Evolutionary conservation across 2,888 invertebrate species (phyloP).

Genomic region (Standfussiana lucernea): DNA sequence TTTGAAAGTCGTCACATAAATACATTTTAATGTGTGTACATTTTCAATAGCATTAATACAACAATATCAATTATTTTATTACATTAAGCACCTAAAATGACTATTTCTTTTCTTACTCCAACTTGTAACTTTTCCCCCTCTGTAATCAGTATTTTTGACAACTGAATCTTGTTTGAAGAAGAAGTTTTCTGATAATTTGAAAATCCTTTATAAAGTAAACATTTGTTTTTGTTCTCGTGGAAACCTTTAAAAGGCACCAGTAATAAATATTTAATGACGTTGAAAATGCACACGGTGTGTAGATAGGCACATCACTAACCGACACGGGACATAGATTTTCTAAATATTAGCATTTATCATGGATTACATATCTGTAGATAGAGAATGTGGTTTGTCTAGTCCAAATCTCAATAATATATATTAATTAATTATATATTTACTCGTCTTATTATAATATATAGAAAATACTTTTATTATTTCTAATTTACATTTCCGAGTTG

Average conservation of each 20-base stretch:
- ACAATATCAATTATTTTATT: slow-evolving; percentile 30
- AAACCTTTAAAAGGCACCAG: slow-evolving; percentile 3
- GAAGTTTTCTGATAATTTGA: slow-evolving; percentile 28
- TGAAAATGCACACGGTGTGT: slow-evolving; percentile 85
- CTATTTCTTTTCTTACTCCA: slow-evolving; percentile 34
- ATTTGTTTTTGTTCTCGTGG: not conserved
- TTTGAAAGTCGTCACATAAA: slow-evolving; percentile 82
- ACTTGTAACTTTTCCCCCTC: slow-evolving; percentile 24
- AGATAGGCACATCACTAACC: slow-evolving; percentile 83
- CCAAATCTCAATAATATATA: slow-evolving; percentile 89
- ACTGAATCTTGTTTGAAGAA: slow-evolving; percentile 21
- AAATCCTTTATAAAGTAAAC: slow-evolving; percentile 14
- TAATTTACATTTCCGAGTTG: slow-evolving; percentile 84
- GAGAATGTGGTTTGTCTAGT: slow-evolving; percentile 90
- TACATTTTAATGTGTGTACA: slow-evolving; percentile 78
- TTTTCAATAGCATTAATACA: slow-evolving; percentile 79
- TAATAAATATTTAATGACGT: slow-evolving; percentile 72
- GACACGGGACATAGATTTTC: slow-evolving; percentile 88
- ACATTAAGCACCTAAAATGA: slow-evolving; percentile 35
- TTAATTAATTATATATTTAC: slow-evolving; percentile 84
- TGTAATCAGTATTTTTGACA: slow-evolving; percentile 41
- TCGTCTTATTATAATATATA: slow-evolving; percentile 82
- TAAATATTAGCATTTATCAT: slow-evolving; percentile 90
- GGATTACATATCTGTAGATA: slow-evolving; percentile 91
- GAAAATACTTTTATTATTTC: slow-evolving; percentile 76